Evolutionary conservation across 2,113 vertebrate genomes (phyloP).

Genomic region (Cavia porcellus): DNA sequence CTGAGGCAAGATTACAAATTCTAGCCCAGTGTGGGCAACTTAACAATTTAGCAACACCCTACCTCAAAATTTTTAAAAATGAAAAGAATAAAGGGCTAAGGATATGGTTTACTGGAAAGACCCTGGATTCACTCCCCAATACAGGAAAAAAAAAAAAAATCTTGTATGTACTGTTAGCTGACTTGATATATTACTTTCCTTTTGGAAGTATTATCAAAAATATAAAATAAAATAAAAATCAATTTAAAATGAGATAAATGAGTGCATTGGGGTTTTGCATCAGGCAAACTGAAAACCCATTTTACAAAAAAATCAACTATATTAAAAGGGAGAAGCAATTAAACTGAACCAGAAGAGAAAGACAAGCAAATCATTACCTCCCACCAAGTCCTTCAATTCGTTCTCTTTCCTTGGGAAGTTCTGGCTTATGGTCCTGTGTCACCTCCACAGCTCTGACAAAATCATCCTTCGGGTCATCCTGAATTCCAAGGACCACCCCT

Average conservation of each 20-base stretch:
- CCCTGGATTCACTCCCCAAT: neutral
- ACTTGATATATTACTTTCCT: constrained; percentile 39
- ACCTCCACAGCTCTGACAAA: constrained; percentile 95
- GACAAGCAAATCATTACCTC: constrained; percentile 89
- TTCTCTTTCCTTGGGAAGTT: constrained; percentile 97
- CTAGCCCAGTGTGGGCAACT: neutral
- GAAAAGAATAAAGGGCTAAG: neutral
- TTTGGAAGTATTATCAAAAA: constrained; percentile 41
- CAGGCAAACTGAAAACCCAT: neutral
- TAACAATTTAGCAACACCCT: neutral
- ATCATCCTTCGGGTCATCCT: constrained; percentile 93
- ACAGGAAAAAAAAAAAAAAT: neutral
- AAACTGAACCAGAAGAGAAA: constrained; percentile 43
- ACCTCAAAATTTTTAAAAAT: neutral
- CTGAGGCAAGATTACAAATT: neutral
- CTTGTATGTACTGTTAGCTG: constrained; percentile 33
- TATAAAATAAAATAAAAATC: neutral
- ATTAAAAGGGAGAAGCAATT: neutral
- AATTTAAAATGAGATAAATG: constrained; percentile 65
- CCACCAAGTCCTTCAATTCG: constrained; percentile 98
- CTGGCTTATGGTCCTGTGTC: constrained; percentile 98
- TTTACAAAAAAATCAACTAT: constrained; percentile 43
- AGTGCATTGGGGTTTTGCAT: neutral
- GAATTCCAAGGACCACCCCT: constrained; percentile 96
- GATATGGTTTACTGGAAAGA: neutral